These are phyloP conservation scores for Physella acuta DNA, from an alignment of 1,140 invertebrate species.

Conservation along the genomic window DNA sequence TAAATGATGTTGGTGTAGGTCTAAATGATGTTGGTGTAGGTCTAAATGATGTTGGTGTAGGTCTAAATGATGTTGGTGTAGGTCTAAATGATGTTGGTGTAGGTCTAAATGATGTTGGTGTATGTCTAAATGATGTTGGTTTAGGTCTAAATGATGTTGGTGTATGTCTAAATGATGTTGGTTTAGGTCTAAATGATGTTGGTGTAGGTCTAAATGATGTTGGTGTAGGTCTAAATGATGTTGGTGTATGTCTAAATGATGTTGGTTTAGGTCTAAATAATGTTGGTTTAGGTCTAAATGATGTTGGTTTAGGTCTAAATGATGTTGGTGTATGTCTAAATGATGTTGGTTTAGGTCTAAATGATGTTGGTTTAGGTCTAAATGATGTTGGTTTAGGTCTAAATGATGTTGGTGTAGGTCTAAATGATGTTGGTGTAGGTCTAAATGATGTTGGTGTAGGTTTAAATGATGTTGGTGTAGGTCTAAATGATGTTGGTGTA, in stretches of 20 bases:
- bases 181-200: slow-evolving; percentile 50
- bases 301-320: slow-evolving; percentile 45
- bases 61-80: slow-evolving; percentile 57
- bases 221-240: slow-evolving; percentile 37
- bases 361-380: slow-evolving; percentile 51
- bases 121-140: slow-evolving; percentile 53
- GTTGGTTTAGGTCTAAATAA: slow-evolving; percentile 59
- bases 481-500: slow-evolving; percentile 57
- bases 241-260: no score
- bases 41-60: background rate
- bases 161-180: slow-evolving; percentile 30
- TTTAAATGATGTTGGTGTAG: slow-evolving; percentile 58
- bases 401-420: slow-evolving; percentile 57
- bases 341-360: slow-evolving; percentile 56
- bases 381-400: slow-evolving; percentile 29
- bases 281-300: slow-evolving; percentile 55
- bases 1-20: slow-evolving; percentile 57
- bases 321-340: slow-evolving; percentile 41
- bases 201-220: slow-evolving; percentile 58
- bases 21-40: slow-evolving; percentile 55
- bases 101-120: background rate
- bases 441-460: slow-evolving; percentile 14
- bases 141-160: slow-evolving; percentile 58
- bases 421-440: slow-evolving; percentile 55
- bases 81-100: slow-evolving; percentile 58